These are phyloP conservation scores for Trissonchulus latispiculum DNA, from an alignment of 2,888 invertebrate species.

Conservation along the genomic window DNA sequence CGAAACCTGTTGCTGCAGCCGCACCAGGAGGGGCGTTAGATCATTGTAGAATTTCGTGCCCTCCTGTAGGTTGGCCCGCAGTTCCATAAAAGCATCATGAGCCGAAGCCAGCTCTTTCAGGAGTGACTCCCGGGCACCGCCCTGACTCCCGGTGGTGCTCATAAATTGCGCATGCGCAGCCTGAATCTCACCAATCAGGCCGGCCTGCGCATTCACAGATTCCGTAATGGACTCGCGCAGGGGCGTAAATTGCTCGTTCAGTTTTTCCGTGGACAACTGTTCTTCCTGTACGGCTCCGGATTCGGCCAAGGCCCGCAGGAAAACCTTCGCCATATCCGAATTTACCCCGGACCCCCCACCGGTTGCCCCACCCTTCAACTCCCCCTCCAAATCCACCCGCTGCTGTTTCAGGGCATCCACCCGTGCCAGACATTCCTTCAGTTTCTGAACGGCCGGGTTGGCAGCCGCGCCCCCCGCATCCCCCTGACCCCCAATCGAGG, in stretches of 20 bases:
- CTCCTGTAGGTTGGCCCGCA: constrained; percentile 80
- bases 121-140: constrained; percentile 59
- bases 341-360: too few species aligned
- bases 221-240: constrained; percentile 67
- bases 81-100: constrained; percentile 80
- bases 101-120: constrained; percentile 76
- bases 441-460: constrained; percentile 54
- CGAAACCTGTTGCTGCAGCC: constrained; percentile 90
- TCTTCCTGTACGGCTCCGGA: constrained; percentile 67
- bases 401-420: constrained; percentile 55
- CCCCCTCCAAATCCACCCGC: constrained; percentile 75
- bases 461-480: constrained; percentile 32
- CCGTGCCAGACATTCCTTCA: constrained; percentile 67
- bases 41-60: constrained; percentile 69
- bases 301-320: constrained; percentile 62
- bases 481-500: constrained; percentile 18
- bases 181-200: constrained; percentile 60
- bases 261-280: constrained; percentile 58
- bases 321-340: constrained; percentile 54
- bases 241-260: constrained; percentile 65
- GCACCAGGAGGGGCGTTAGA: constrained; percentile 66
- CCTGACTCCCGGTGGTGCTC: constrained; percentile 53
- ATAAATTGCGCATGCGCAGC: constrained; percentile 54
- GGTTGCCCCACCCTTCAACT: too few species aligned
- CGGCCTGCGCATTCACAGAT: constrained; percentile 60